Base-by-base conservation (phyloP, 2,113 vertebrate species). In the Chaenocephalus aceratus region DNA sequence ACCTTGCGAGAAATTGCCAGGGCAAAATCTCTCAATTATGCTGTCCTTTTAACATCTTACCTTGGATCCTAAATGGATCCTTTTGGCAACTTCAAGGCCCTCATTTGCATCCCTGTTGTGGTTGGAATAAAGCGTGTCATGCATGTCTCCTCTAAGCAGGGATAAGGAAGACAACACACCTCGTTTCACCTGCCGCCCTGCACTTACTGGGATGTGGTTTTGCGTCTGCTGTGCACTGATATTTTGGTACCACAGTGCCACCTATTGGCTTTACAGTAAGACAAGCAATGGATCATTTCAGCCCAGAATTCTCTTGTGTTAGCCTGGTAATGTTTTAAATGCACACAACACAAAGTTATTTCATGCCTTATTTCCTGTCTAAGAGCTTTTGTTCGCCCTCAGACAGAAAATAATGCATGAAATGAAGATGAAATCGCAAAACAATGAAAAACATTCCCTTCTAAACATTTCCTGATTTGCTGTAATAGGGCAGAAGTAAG, bases 241-340 rank as follows among this genome's bases (percentile, higher is more conserved):
- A 80, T 18, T 53, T 75, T 88, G 88, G 84, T 89, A 62, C 89
- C 90, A 94, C 91, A 94, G 86, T 89, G 94, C 92, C 94, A 84
- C 90, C 94, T 94, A 88, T 51, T 88, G 95, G 48, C 11, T 3
- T 2, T 23, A 18, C 15, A 61, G 14, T 12, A 2, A 51, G 2
- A 36, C 0, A 5, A 10, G 6, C 13, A 82, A n/a, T 10, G 12
- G 59, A 53, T 71, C 54, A 34, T 65, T 72, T 45, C 1, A 54
- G 7, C 10, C 49, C 46, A 51, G 6, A 16, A 41, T 56, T 68
- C 21, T 41, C 26, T 51, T 69, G 77, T 45, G 41, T 10, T 59
- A 16, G 30, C 23, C 23, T 4, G 16, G 10, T 77, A 54, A 75
- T 51, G 62, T 51, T 59, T 59, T 8, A 67, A 18, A 13, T 44